Evolutionary conservation across 2,888 invertebrate genomes (phyloP).

Genomic region (Caenorhabditis macrosperma): DNA sequence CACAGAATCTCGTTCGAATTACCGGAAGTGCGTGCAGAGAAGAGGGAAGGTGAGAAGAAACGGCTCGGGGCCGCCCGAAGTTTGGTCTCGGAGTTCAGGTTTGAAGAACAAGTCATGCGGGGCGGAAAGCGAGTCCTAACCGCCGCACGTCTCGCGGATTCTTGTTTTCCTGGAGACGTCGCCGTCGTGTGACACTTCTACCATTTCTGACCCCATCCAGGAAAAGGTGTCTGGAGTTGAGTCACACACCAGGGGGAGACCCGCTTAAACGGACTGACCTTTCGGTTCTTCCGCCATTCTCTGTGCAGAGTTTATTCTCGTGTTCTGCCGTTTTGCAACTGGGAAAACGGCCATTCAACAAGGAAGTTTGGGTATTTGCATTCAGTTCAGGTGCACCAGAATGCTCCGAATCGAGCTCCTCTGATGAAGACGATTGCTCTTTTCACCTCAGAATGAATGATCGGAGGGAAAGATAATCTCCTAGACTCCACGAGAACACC

Average conservation of each 20-base stretch:
- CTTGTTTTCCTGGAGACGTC: slow-evolving; percentile 21
- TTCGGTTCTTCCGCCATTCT: too few relatives aligned
- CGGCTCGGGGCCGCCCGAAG: slow-evolving; percentile 8
- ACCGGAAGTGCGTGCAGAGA: slow-evolving; percentile 47
- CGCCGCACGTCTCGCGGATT: slow-evolving; percentile 21
- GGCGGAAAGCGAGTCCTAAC: slow-evolving; percentile 20
- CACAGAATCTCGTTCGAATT: slow-evolving; percentile 32
- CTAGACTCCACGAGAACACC: background rate
- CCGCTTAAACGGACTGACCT: background rate
- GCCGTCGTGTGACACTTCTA: background rate
- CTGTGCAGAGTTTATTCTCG: too few relatives aligned
- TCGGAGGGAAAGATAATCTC: background rate
- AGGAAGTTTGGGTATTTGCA: background rate
- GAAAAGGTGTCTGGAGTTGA: background rate
- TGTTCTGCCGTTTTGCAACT: background rate
- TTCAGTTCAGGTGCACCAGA: background rate
- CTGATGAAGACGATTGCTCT: too few relatives aligned
- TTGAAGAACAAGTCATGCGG: slow-evolving; percentile 49
- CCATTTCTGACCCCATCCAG: background rate
- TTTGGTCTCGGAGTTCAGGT: slow-evolving; percentile 47
- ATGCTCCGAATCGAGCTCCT: too few relatives aligned
- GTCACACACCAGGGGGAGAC: background rate
- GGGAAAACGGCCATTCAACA: background rate
- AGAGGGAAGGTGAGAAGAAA: background rate
- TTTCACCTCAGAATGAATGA: too few relatives aligned